Base-by-base conservation (phyloP, 2,888 invertebrate species). In the Brachylomia viminalis region DNA sequence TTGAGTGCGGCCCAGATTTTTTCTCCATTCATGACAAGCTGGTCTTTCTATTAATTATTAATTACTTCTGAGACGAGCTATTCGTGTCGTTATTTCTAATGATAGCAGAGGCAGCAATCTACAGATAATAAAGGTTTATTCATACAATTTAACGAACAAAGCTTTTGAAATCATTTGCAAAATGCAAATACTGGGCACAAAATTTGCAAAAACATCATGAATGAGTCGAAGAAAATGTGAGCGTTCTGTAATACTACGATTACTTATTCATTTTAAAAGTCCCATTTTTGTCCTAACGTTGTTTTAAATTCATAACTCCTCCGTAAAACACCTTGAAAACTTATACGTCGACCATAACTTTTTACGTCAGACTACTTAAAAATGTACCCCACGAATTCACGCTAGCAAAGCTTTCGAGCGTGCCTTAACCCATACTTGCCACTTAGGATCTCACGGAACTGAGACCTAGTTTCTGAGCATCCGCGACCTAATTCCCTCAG, bases 401-500 rank as follows among this genome's bases (percentile, higher is more conserved):
- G 27, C 65, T 65, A 74, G 70, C 49, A 65, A 74, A 70, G 61
- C 76, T 82, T 81, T 75, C 42, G 45, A 79, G 11, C 79, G 81
- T 80, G 77, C 70, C 67, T 89, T 89, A 91, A 91, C 92, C 91
- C 91, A 90, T 83, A 83, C 83, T 77, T 80, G 85, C 85, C 80
- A 83, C 81, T 87, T 86, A 86, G 71, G 78, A 84, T 83, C 77
- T 72, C 74, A 68, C 64, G 38, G 38, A 38, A 2, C 38, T 38
- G 38, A 80, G 82, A 72, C 87, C 88, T 77, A 86, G 80, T 85
- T 87, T 30, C 88, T 82, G 87, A 92, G 86, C 89, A 90, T 88
- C 89, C 88, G 83, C 91, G 93, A 93, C 94, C 94, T 90, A 91
- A 90, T 92, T 94, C 75, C 52, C 68, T 67, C 69, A 82, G 71